Conservation (phyloP, 2,113 vertebrate genomes). For the Lota lota region DNA sequence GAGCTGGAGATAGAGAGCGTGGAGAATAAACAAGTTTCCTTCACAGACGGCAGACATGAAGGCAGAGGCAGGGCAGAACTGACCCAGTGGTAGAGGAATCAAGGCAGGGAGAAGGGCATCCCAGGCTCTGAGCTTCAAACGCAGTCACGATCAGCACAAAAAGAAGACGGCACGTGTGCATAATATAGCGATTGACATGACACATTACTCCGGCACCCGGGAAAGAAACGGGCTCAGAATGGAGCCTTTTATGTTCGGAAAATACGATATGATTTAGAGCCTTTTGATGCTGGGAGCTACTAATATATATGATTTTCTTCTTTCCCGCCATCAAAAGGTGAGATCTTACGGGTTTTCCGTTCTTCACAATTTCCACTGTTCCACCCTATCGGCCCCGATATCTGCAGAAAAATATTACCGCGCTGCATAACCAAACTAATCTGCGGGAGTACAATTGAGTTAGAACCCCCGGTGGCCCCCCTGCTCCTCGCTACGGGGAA, state of each 20-base stretch:
- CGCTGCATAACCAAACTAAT: conserved; percentile 59
- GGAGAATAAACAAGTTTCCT: conserved; percentile 71
- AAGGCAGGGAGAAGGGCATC: conserved; percentile 72
- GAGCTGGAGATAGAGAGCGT: conserved; percentile 67
- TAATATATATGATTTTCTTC: conserved; percentile 18
- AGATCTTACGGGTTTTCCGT: conserved; percentile 53
- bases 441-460: conserved; percentile 43
- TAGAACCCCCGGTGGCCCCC: conserved; percentile 49
- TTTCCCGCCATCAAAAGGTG: conserved; percentile 56
- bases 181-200: conserved; percentile 61
- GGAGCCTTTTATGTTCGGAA: conserved; percentile 59
- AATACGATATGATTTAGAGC: conserved; percentile 62
- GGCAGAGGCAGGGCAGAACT: conserved; percentile 60
- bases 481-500: conserved; percentile 13
- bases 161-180: conserved; percentile 59
- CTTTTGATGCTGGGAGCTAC: conserved; percentile 59
- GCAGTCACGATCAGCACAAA: neutral
- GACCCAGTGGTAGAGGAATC: conserved; percentile 64
- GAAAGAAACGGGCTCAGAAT: conserved; percentile 50
- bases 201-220: conserved; percentile 51
- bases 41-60: conserved; percentile 66
- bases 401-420: conserved; percentile 62
- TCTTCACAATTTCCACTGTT: conserved; percentile 34
- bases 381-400: conserved; percentile 39
- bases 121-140: conserved; percentile 48